Evolutionary conservation across 1,140 invertebrate genomes (phyloP).

Genomic region (Harlomillsia oculata): DNA sequence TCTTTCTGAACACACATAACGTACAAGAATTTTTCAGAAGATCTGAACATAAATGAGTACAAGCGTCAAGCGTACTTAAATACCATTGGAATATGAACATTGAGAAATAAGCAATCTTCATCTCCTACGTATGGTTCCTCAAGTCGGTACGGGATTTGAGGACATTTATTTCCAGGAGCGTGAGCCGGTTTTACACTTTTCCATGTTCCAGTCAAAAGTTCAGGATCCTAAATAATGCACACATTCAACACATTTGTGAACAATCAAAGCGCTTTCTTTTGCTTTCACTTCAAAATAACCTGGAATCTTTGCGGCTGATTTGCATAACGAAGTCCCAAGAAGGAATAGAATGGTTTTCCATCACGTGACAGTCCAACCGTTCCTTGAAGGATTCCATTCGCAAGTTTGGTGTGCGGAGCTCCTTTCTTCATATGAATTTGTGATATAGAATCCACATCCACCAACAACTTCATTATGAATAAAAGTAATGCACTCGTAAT

Average conservation of each 20-base stretch:
- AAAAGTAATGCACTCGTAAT: background rate
- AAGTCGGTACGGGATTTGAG: slow-evolving; percentile 35
- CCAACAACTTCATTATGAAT: background rate
- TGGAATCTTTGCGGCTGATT: slow-evolving; percentile 9
- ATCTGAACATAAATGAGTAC: too few species aligned
- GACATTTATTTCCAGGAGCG: slow-evolving; percentile 19
- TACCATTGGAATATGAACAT: slow-evolving; percentile 1
- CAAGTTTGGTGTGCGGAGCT: background rate
- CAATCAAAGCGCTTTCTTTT: background rate
- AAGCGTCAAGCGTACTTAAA: too few species aligned
- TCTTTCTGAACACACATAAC: too few species aligned
- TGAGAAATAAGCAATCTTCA: background rate
- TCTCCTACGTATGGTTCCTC: background rate
- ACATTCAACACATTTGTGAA: too few species aligned
- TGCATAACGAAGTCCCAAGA: slow-evolving; percentile 15
- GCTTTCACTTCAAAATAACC: background rate
- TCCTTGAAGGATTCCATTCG: background rate
- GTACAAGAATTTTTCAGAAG: too few species aligned
- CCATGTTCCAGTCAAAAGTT: slow-evolving; percentile 16
- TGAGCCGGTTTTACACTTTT: slow-evolving; percentile 14
- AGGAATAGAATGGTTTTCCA: slow-evolving; percentile 5
- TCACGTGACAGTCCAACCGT: background rate
- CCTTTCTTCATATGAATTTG: background rate
- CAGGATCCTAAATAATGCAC: slow-evolving; percentile 20
- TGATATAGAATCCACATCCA: background rate